phyloP scores from a whole-genome alignment of 2,888 invertebrate genomes.

The Mechanitis messenoides region DNA sequence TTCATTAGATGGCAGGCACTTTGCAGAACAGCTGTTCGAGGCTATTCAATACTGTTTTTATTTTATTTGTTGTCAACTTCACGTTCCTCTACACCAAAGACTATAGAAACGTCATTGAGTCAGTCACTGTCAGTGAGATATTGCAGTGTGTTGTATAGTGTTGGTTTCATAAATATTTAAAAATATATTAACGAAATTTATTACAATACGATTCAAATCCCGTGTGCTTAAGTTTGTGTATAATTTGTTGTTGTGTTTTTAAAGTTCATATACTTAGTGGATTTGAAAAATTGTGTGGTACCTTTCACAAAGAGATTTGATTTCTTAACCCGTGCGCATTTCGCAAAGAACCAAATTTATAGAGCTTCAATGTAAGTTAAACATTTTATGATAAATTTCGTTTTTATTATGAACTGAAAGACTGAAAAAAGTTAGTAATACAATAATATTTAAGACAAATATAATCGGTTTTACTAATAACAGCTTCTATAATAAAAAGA shows the following conservation, averaged over 20 bases:
- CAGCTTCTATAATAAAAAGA: too few species aligned
- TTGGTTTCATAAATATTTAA: conserved; percentile 38
- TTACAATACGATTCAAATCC: conserved; percentile 23
- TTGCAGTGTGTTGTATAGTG: conserved; percentile 48
- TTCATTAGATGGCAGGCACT: conserved; percentile 15
- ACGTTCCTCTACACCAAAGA: conserved; percentile 38
- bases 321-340: conserved; percentile 42
- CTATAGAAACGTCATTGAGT: conserved; percentile 38
- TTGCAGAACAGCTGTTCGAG: conserved; percentile 53
- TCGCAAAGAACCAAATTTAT: conserved; percentile 34
- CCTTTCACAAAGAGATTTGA: conserved; percentile 61
- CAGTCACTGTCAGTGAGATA: conserved; percentile 39
- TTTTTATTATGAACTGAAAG: background rate
- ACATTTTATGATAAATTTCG: conserved; percentile 3
- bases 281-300: conserved; percentile 38
- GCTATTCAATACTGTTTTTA: conserved; percentile 42
- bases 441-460: background rate
- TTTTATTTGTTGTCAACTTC: conserved; percentile 52
- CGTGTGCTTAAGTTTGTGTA: conserved; percentile 15
- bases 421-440: background rate
- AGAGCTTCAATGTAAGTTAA: conserved; percentile 46
- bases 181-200: conserved; percentile 46
- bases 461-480: too few species aligned
- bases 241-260: conserved; percentile 13
- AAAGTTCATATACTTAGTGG: conserved; percentile 22